Evolutionary conservation across 2,113 vertebrate genomes (phyloP).

Genomic region (Laticauda colubrina): DNA sequence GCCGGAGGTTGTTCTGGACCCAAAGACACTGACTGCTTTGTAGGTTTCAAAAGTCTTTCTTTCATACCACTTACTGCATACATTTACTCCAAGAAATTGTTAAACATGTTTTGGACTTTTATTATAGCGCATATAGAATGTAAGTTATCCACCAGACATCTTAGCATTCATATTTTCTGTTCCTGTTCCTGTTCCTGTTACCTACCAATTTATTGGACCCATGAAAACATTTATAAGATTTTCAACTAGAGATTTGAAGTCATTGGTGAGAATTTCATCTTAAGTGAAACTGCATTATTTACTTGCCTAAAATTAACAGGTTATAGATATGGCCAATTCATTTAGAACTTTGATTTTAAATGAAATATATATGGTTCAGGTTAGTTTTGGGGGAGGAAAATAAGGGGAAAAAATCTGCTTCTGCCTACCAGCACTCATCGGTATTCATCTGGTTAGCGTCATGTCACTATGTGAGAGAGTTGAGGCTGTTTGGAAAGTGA

Average conservation of each 20-base stretch:
- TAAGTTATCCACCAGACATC: constrained; percentile 19
- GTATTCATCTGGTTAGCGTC: too few relatives aligned
- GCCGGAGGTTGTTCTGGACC: constrained; percentile 93
- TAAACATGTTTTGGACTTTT: not conserved
- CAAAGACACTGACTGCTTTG: constrained; percentile 97
- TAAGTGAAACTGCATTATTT: constrained; percentile 43
- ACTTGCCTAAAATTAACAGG: constrained; percentile 55
- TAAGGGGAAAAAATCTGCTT: too few relatives aligned
- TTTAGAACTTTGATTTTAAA: constrained; percentile 22
- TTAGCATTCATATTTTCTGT: constrained; percentile 48
- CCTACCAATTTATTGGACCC: constrained; percentile 51
- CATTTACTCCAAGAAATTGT: constrained; percentile 7
- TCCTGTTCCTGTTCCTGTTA: constrained; percentile 35
- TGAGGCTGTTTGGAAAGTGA: too few relatives aligned
- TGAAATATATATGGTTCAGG: not conserved
- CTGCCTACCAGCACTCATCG: too few relatives aligned
- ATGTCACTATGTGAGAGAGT: too few relatives aligned
- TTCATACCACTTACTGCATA: not conserved
- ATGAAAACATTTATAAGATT: constrained; percentile 56
- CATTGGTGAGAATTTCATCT: constrained; percentile 58
- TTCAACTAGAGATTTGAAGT: constrained; percentile 51
- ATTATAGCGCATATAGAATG: not conserved
- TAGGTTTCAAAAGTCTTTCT: constrained; percentile 65
- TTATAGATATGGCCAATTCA: constrained; percentile 34
- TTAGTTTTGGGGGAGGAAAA: too few relatives aligned